Percentiles rank a stretch among this genome's conserved stretches.
Evolutionary conservation across 2,888 invertebrate genomes (phyloP).

Genomic region (Hirtodrosophila trivittata): DNA sequence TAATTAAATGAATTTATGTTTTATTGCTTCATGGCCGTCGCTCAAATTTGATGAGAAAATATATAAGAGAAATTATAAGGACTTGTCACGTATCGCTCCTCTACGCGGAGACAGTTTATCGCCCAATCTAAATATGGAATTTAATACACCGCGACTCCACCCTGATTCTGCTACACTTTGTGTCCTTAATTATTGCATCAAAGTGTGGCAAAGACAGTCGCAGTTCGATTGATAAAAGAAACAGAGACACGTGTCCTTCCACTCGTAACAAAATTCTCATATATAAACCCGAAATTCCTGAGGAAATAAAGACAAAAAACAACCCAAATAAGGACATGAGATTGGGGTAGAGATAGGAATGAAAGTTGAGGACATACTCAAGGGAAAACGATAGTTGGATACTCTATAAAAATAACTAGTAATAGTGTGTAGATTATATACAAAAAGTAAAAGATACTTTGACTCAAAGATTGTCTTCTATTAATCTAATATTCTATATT

Average conservation of each 20-base stretch:
- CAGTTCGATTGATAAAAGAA: conserved; percentile 29
- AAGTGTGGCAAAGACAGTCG: conserved; percentile 39
- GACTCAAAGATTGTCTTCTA: too few relatives aligned
- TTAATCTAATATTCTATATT: too few relatives aligned
- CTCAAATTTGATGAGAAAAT: conserved; percentile 41
- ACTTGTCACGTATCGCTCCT: conserved; percentile 65
- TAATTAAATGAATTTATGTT: conserved; percentile 76
- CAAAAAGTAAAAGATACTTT: too few relatives aligned
- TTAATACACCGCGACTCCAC: conserved; percentile 7
- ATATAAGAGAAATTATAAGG: conserved; percentile 52
- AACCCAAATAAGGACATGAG: conserved; percentile 2
- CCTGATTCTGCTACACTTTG: conserved; percentile 1
- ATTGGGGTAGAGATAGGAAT: neutral
- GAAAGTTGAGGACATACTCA: neutral
- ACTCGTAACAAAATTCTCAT: conserved; percentile 20
- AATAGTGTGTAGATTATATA: too few relatives aligned
- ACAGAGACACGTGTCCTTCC: conserved; percentile 33
- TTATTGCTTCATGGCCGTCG: conserved; percentile 60
- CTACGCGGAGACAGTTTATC: neutral
- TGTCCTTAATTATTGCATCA: conserved; percentile 49
- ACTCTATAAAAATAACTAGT: neutral
- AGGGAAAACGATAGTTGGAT: neutral
- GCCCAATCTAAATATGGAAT: conserved; percentile 29
- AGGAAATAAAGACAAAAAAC: conserved; percentile 8
- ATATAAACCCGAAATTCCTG: neutral